These are phyloP conservation scores for Zaprionus ghesquierei DNA, from an alignment of 1,140 invertebrate genomes.

Conservation along the genomic window DNA sequence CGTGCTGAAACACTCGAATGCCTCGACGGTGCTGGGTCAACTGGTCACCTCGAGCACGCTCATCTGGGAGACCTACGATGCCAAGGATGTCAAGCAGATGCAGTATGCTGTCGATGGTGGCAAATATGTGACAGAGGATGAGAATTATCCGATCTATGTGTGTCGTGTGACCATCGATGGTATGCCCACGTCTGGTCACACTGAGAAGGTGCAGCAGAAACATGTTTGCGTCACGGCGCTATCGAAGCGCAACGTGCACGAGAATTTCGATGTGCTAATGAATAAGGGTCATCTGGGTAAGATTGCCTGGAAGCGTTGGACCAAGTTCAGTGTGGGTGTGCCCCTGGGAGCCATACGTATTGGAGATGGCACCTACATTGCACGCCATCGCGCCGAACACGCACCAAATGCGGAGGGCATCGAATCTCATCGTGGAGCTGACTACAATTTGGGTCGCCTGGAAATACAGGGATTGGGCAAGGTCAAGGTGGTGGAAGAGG, in stretches of 20 bases:
- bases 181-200: slow-evolving; percentile 88
- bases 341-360: slow-evolving; percentile 87
- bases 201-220: slow-evolving; percentile 84
- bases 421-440: slow-evolving; percentile 75
- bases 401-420: slow-evolving; percentile 45
- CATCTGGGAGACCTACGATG: slow-evolving; percentile 84
- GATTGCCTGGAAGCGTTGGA: slow-evolving; percentile 88
- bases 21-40: slow-evolving; percentile 75
- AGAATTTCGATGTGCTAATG: slow-evolving; percentile 88
- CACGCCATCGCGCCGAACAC: slow-evolving; percentile 76
- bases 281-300: slow-evolving; percentile 90
- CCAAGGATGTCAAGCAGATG: slow-evolving; percentile 81
- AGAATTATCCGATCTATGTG: slow-evolving; percentile 86
- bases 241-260: slow-evolving; percentile 85
- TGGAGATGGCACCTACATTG: slow-evolving; percentile 83
- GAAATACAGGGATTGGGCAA: slow-evolving; percentile 86
- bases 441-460: slow-evolving; percentile 86
- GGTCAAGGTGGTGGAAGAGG: slow-evolving; percentile 86
- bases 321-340: slow-evolving; percentile 85
- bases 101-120: slow-evolving; percentile 85
- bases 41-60: slow-evolving; percentile 85
- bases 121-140: slow-evolving; percentile 82
- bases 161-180: slow-evolving; percentile 88
- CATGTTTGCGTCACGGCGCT: slow-evolving; percentile 86
- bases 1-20: slow-evolving; percentile 68